Conservation (phyloP, 1,140 invertebrate species). For the Meloidogyne hapla region DNA sequence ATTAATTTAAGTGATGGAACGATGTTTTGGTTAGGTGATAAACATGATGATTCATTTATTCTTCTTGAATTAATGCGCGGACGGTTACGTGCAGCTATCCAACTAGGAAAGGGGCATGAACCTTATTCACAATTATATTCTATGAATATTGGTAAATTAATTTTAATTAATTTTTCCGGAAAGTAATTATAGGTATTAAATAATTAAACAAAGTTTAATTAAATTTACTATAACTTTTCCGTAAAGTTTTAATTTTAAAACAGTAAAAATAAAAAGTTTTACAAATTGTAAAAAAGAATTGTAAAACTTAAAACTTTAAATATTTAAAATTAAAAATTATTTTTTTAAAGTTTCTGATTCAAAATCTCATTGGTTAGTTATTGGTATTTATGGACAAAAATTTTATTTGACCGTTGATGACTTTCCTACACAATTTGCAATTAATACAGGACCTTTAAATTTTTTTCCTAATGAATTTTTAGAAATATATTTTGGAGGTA, state of each 20-base stretch:
- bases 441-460: slow-evolving; percentile 68
- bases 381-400: slow-evolving; percentile 28
- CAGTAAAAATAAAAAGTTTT: too few species aligned
- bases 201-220: not conserved
- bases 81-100: slow-evolving; percentile 4
- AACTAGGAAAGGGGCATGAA: not conserved
- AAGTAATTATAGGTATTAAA: slow-evolving; percentile 1
- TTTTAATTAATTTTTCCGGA: not conserved
- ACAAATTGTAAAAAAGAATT: too few species aligned
- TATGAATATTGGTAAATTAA: slow-evolving; percentile 7
- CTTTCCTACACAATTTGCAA: slow-evolving; percentile 74
- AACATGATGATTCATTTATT: slow-evolving; percentile 7
- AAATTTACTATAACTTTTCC: too few species aligned
- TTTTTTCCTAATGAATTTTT: slow-evolving; percentile 11
- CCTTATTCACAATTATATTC: slow-evolving; percentile 25
- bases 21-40: slow-evolving; percentile 18
- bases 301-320: too few species aligned
- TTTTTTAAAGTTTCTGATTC: slow-evolving; percentile 24
- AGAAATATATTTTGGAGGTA: slow-evolving; percentile 19
- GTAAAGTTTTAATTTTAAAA: not conserved
- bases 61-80: slow-evolving; percentile 18
- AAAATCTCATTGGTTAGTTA: slow-evolving; percentile 20
- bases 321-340: too few species aligned
- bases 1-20: not conserved
- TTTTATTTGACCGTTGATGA: slow-evolving; percentile 73